Base-by-base conservation (phyloP, 2,888 invertebrate species). In the Caenorhabditis angaria region DNA sequence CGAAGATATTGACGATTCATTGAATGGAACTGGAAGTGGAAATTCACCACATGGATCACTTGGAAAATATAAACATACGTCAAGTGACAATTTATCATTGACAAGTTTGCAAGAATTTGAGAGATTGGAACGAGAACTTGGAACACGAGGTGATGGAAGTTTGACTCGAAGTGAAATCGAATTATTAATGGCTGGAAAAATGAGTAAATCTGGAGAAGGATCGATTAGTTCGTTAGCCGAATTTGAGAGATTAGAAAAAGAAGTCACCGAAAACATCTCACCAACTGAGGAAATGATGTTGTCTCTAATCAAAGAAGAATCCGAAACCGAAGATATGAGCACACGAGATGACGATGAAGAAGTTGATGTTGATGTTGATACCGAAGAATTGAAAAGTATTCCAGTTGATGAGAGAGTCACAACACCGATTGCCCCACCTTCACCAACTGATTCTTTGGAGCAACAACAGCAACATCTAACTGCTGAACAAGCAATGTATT, bases 251-350 rank as follows among this genome's bases (percentile, higher is more conserved):
- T 73, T 85, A 1, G 87, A 87, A 65, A 71, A 71, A n/a, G 86
- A 87, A 65, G 61, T 85, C 18, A 63, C 73, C n/a, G 66, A 75
- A 48, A 78, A 78, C 51, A 69, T 69, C 50, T 68, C 70, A 18
- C 74, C 81, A 18, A 81, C 77, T 25, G 86, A 86, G 56, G 82
- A 84, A n/a, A 87, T 87, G 87, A 81, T 85, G 73, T 69, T 87
- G 29, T 84, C 84, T 14, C 85, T 87, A 59, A 87, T 87, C 28
- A 72, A 82, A 12, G 87, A 87, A 59, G 87, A 87, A 64, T 81
- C 80, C 18, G 87, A 87, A 66, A 82, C 82, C 1, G 87, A 87
- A 55, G 87, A 86, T 51, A 87, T 87, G 85, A 87, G 86, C 64
- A 79, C 77, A 12, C 76, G 82, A 0, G 87, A 83, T 20, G 85